Base-by-base conservation (phyloP, 2,113 vertebrate genomes). In the Takifugu bimaculatus region DNA sequence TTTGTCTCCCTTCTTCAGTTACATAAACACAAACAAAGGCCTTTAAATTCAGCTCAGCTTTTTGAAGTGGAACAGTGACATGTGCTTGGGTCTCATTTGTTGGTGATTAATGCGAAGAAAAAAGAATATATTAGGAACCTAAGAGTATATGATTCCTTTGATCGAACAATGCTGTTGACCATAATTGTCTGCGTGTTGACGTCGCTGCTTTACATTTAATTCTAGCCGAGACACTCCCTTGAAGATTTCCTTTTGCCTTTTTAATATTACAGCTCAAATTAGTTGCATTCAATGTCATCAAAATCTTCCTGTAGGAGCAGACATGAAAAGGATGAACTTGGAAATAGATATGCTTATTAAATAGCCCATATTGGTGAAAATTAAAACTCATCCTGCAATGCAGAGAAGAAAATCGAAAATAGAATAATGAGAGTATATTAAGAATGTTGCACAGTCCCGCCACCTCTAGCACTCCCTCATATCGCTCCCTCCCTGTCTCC, bases 401-500 rank as follows among this genome's bases (percentile, higher is more conserved):
- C 26, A 27, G 50, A 26, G 2, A 15, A 48, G n/a, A 53, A 53
- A 65, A 62, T 29, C 5, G 44, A 26, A 14, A 5, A 29, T n/a
- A 35, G 39, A 56, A 45, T 54, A 35, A 47, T 47, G 6, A 29
- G 28, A 60, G 44, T 25, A 26, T 50, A 53, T 65, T 32, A 47
- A 63, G 57, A 51, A 7, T 60, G 70, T 57, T 54, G 26, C 60
- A 45, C 50, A 48, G 55, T 68, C 72, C 52, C 54, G 32, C 14
- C 28, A 47, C 39, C 4, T 20, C 26, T 57, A 80, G 79, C 70
- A 65, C 57, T 50, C 53, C 52, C 9, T 53, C 72, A 66, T 64
- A 75, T 72, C 79, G 67, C 70, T 83, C 90, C 85, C 90, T 87
- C 85, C 85, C 91, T 81, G 91, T 90, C 90, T 89, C 88, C 91